Evolutionary conservation across 2,797 vertebrate genomes (phyloP).

Genomic region (Cetoscarus ocellatus): DNA sequence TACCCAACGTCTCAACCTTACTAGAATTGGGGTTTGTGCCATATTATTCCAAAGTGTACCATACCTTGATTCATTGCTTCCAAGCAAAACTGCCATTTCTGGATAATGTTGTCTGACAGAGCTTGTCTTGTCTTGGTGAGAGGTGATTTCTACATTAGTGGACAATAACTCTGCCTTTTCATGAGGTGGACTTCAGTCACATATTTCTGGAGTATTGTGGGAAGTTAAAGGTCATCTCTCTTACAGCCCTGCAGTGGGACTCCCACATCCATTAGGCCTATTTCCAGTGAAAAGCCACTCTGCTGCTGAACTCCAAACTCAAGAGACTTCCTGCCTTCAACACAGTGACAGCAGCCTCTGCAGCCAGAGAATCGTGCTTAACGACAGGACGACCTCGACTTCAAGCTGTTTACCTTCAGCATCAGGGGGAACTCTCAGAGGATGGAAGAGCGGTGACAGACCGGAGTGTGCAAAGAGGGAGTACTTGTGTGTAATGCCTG

Average conservation of each 20-base stretch:
- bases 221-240: constrained; percentile 4
- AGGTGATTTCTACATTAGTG: too few relatives aligned
- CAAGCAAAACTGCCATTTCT: too few relatives aligned
- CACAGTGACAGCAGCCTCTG: constrained; percentile 21
- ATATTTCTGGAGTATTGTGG: constrained; percentile 1
- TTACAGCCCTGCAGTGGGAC: constrained; percentile 9
- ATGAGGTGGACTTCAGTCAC: background rate
- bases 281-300: constrained; percentile 15
- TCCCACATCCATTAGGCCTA: constrained; percentile 24
- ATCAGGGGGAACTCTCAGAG: constrained; percentile 21
- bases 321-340: constrained; percentile 24
- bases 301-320: constrained; percentile 16
- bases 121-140: too few relatives aligned
- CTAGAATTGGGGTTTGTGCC: too few relatives aligned
- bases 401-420: constrained; percentile 46
- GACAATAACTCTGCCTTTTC: too few relatives aligned
- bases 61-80: too few relatives aligned
- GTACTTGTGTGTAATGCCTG: constrained; percentile 47
- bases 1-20: too few relatives aligned
- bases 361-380: constrained; percentile 33
- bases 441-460: constrained; percentile 19
- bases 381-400: constrained; percentile 50
- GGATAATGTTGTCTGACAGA: too few relatives aligned
- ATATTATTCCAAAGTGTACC: too few relatives aligned
- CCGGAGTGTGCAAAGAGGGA: constrained; percentile 9